These are phyloP conservation scores for Sphenopsis melanotis DNA, from an alignment of 2,797 vertebrate genomes.

Conservation along the genomic window DNA sequence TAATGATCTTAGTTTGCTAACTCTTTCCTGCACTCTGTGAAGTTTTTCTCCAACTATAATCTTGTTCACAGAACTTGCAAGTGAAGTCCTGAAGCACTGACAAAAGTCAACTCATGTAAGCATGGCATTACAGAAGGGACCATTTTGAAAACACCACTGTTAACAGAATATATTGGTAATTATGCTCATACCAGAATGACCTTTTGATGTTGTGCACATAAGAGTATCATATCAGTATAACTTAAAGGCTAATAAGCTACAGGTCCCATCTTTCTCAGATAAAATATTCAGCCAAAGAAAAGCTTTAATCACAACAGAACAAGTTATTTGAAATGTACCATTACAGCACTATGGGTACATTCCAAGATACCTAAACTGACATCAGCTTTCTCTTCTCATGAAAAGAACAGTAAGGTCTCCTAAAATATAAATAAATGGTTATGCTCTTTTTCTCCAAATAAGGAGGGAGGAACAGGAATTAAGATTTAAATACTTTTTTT, in stretches of 20 bases:
- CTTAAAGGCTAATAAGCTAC: background rate
- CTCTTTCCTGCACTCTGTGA: background rate
- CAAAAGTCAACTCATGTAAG: background rate
- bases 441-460: background rate
- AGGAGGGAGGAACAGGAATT: background rate
- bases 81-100: background rate
- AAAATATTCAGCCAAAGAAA: background rate
- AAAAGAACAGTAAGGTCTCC: background rate
- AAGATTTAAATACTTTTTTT: background rate
- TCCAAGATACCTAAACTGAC: background rate
- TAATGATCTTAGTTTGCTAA: background rate
- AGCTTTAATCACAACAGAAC: background rate
- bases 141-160: background rate
- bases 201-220: background rate
- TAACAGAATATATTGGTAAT: background rate
- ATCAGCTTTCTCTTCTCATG: background rate
- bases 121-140: background rate
- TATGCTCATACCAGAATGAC: background rate
- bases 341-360: background rate
- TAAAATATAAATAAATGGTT: background rate
- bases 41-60: background rate
- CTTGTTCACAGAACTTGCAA: background rate
- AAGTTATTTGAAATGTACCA: background rate
- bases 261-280: background rate
- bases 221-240: background rate